Percentiles rank a stretch among this genome's conserved stretches.
phyloP scores from a whole-genome alignment of 2,888 invertebrate genomes.

The Eupithecia pulchellata region DNA sequence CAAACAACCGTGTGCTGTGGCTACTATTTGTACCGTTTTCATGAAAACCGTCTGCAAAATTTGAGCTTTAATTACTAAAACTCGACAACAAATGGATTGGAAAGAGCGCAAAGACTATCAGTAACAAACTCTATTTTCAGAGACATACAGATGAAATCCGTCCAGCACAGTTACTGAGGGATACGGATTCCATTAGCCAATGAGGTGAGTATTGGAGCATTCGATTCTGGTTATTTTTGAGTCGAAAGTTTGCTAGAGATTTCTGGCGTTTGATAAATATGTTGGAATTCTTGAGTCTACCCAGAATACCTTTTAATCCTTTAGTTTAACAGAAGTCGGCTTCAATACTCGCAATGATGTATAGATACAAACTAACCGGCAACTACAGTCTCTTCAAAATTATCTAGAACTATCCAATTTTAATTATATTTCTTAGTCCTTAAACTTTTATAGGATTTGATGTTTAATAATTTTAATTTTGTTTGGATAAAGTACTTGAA shows the following conservation, averaged over 20 bases:
- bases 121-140: neutral
- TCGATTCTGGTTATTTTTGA: conserved; percentile 6
- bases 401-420: too few relatives aligned
- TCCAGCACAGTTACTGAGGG: too few relatives aligned
- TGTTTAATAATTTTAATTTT: too few relatives aligned
- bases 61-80: neutral
- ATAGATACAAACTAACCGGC: too few relatives aligned
- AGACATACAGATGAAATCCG: neutral
- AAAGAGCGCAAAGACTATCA: neutral
- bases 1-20: neutral
- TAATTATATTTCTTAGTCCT: too few relatives aligned
- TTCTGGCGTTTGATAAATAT: conserved; percentile 22
- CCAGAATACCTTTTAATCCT: neutral
- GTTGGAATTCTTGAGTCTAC: neutral
- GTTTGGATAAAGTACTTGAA: too few relatives aligned
- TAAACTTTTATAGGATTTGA: too few relatives aligned
- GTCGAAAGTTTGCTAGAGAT: conserved; percentile 20
- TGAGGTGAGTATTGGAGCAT: neutral
- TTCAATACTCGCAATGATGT: too few relatives aligned
- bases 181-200: conserved; percentile 1
- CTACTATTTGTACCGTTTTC: neutral
- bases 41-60: neutral
- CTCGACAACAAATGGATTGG: neutral
- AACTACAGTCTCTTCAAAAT: too few relatives aligned
- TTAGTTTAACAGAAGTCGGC: neutral